Conservation (phyloP, 2,888 invertebrate species). For the Nineta flava region DNA sequence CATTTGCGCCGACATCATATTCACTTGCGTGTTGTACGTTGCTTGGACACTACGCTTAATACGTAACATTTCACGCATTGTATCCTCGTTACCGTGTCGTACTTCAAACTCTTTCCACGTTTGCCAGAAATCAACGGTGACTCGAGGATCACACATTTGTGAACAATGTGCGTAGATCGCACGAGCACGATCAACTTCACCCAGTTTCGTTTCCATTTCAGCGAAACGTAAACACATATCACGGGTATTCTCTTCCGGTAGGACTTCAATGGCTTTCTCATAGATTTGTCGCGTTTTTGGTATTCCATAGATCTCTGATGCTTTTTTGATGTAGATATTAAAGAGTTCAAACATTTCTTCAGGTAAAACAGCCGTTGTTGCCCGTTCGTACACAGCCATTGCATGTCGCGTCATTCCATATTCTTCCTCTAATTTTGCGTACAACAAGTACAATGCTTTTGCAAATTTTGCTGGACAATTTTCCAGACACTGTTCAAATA, state of each 20-base stretch:
- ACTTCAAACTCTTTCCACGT: constrained; percentile 99
- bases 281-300: constrained; percentile 95
- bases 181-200: constrained; percentile 93
- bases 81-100: constrained; percentile 97
- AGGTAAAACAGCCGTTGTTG: constrained; percentile 78
- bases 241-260: constrained; percentile 78
- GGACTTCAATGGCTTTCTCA: constrained; percentile 89
- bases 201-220: constrained; percentile 95
- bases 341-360: constrained; percentile 96
- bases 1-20: constrained; percentile 99
- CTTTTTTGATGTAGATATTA: constrained; percentile 96
- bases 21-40: constrained; percentile 92
- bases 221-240: constrained; percentile 95
- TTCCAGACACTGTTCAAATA: constrained; percentile 97
- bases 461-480: constrained; percentile 92
- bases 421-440: constrained; percentile 97
- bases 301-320: constrained; percentile 93
- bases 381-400: constrained; percentile 97
- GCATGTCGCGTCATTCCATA: constrained; percentile 95
- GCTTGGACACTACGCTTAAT: constrained; percentile 97
- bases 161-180: constrained; percentile 97
- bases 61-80: constrained; percentile 95
- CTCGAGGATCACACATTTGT: constrained; percentile 97
- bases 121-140: constrained; percentile 91
- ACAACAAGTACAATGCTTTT: constrained; percentile 84